These are phyloP conservation scores for Dilophus febrilis DNA, from an alignment of 2,888 invertebrate genomes.

Conservation along the genomic window DNA sequence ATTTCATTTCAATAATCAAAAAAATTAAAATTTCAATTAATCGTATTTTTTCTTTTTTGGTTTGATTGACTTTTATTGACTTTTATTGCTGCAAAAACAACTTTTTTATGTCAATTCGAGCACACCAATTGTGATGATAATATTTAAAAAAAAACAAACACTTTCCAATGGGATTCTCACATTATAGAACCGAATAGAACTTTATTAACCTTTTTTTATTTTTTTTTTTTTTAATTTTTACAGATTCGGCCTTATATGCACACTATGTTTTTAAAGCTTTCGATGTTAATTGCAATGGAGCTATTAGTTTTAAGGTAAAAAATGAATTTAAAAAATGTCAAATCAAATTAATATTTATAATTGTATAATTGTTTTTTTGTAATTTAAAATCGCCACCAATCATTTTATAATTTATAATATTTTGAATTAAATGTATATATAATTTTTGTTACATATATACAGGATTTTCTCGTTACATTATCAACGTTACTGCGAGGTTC, in stretches of 20 bases:
- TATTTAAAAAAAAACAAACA: no score
- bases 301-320: conserved; percentile 93
- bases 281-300: conserved; percentile 91
- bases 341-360: neutral
- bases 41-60: no score
- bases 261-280: conserved; percentile 98
- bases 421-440: neutral
- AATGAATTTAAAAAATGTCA: neutral
- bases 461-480: conserved; percentile 87
- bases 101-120: no score
- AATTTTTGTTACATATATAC: no score
- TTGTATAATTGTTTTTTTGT: neutral
- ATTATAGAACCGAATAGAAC: no score
- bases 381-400: neutral
- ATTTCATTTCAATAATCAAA: no score
- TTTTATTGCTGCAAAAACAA: no score
- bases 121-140: no score
- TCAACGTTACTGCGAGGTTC: conserved; percentile 85
- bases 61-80: no score
- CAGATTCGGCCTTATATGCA: conserved; percentile 90
- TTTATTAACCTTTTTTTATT: neutral
- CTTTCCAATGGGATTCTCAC: no score
- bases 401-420: neutral
- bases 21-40: no score
- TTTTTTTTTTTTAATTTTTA: neutral